Evolutionary conservation across 2,797 vertebrate species (phyloP).

Genomic region (Remorina albescens): DNA sequence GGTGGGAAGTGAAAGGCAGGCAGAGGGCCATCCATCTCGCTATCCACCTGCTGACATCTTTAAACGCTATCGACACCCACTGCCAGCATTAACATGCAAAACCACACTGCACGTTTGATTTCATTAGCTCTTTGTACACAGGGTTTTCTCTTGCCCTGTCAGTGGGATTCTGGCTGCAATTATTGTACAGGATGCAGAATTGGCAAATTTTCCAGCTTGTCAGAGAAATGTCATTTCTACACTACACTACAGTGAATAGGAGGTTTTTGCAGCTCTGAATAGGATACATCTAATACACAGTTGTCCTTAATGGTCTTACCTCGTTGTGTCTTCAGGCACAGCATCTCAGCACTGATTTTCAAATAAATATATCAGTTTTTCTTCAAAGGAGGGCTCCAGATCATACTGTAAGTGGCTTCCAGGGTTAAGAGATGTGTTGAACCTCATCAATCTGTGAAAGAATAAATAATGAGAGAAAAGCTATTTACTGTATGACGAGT

Average conservation of each 20-base stretch:
- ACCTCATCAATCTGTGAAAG: background rate
- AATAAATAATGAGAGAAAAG: background rate
- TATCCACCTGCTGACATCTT: slow-evolving; percentile 84
- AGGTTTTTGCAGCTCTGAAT: slow-evolving; percentile 15
- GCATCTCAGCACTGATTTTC: background rate
- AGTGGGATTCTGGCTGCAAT: slow-evolving; percentile 64
- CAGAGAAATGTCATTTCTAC: slow-evolving; percentile 53
- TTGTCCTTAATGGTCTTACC: background rate
- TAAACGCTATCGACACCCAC: slow-evolving; percentile 84
- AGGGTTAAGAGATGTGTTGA: background rate
- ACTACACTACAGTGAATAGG: background rate
- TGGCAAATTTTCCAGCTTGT: slow-evolving; percentile 67
- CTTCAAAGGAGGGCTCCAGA: background rate
- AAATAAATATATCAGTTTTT: slow-evolving; percentile 8
- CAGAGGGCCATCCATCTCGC: slow-evolving; percentile 84
- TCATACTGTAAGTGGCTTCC: background rate
- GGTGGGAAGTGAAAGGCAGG: slow-evolving; percentile 81
- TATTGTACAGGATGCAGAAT: slow-evolving; percentile 69
- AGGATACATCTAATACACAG: background rate
- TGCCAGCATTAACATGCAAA: slow-evolving; percentile 85
- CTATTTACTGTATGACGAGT: background rate
- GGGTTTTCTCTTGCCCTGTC: slow-evolving; percentile 65
- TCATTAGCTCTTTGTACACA: slow-evolving; percentile 79
- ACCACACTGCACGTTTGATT: slow-evolving; percentile 81
- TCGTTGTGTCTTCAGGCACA: slow-evolving; percentile 1